Base-by-base conservation (phyloP, 2,113 vertebrate species). In the Hydrochoerus hydrochaeris region DNA sequence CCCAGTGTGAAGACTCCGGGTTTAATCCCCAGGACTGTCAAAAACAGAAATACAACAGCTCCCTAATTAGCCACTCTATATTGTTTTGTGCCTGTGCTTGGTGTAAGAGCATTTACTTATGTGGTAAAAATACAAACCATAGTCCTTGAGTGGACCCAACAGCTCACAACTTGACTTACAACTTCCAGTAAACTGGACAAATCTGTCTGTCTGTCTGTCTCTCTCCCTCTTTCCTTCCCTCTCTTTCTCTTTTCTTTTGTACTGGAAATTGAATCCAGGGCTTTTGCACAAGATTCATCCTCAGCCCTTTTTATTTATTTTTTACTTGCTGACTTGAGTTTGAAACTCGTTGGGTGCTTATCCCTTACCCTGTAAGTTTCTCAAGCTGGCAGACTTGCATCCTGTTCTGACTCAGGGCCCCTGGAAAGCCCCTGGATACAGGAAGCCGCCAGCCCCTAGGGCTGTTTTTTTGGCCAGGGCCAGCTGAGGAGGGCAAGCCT, bases 331-430 rank as follows among this genome's bases (percentile, higher is more conserved):
- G 44, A 41, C 24, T 73, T 52, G 69, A 54, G 4, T n/a, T 62
- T 80, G 86, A 62, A 32, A n/a, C 38, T 96, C 20, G 69, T n/a
- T 1, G 0, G 52, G 28, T 86, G 65, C 87, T 85, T 80, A 78
- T 92, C 84, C 91, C 85, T 95, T 90, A 22, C 96, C 97, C 93
- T 92, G 19, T 22, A 52, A 83, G 67, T 94, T 95, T 86, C 38
- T 87, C 44, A 93, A 91, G 89, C 17, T 82, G 69, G 67, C 82
- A 90, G 60, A 69, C 93, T 92, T 98, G 88, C 97, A 97, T 98
- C 96, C 97, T 95, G 80, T 80, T 69, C 63, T 85, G 3, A 8
- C 94, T 95, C 65, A 93, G 95, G 96, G 81, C 94, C 95, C 87
- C 89, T 91, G 97, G 96, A 93, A 93, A 92, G 87, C 57, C 92